phyloP scores from a whole-genome alignment of 2,888 invertebrate species.

The Drosophila merina region DNA sequence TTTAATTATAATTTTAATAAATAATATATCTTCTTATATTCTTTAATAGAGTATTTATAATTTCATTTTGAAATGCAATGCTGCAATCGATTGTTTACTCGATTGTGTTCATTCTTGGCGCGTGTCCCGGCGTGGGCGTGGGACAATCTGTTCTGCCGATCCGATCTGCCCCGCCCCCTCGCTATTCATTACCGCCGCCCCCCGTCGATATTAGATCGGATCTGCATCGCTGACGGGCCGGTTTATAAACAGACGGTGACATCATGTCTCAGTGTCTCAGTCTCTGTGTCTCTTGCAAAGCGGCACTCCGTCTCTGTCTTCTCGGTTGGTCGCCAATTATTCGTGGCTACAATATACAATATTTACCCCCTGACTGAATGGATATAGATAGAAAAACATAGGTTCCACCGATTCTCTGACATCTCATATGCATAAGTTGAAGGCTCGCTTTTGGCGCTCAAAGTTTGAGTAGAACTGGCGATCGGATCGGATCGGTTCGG shows the following conservation, averaged over 20 bases:
- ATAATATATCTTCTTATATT: too few species aligned
- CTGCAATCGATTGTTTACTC: constrained; percentile 6
- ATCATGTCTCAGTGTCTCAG: constrained; percentile 54
- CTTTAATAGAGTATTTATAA: neutral
- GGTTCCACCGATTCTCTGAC: constrained; percentile 6
- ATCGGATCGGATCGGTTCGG: constrained; percentile 1
- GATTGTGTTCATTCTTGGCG: constrained; percentile 59
- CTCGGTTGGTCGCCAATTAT: constrained; percentile 28
- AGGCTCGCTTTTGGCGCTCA: constrained; percentile 27
- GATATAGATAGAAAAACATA: neutral
- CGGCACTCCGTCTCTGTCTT: constrained; percentile 17
- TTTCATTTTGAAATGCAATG: neutral
- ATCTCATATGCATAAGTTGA: constrained; percentile 37
- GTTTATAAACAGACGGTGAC: constrained; percentile 67
- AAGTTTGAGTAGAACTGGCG: constrained; percentile 7
- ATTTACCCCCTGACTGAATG: neutral
- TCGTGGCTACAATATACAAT: constrained; percentile 6
- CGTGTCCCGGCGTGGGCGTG: constrained; percentile 74
- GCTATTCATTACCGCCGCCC: constrained; percentile 1
- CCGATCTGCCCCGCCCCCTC: constrained; percentile 10
- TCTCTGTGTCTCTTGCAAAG: constrained; percentile 23
- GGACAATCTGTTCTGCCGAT: constrained; percentile 56
- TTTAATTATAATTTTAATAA: too few species aligned
- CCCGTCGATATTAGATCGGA: constrained; percentile 20
- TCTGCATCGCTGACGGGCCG: constrained; percentile 36